Conservation (phyloP, 2,797 vertebrate genomes). For the Phoeniculus purpureus region DNA sequence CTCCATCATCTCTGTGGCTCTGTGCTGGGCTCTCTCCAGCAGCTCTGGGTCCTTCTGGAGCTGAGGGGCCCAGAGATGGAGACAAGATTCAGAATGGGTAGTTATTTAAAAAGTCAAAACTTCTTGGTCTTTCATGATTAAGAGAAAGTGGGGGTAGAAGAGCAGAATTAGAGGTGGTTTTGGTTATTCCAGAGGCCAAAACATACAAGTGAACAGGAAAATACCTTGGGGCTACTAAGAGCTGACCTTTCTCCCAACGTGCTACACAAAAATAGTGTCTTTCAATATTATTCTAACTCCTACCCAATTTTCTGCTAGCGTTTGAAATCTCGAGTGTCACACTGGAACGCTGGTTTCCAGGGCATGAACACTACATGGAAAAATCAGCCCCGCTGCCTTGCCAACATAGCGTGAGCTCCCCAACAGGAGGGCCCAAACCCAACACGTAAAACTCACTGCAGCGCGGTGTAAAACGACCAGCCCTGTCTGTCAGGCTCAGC, state of each 20-base stretch:
- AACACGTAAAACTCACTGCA: conserved; percentile 63
- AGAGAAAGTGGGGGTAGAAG: neutral
- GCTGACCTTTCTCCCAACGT: neutral
- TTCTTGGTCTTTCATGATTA: neutral
- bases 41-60: no score
- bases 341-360: conserved; percentile 47
- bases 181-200: neutral
- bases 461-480: conserved; percentile 39
- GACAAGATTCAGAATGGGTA: no score
- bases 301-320: conserved; percentile 46
- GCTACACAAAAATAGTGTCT: neutral
- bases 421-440: conserved; percentile 42
- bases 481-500: conserved; percentile 48
- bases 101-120: neutral
- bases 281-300: conserved; percentile 52
- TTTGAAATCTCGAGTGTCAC: conserved; percentile 48
- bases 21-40: no score
- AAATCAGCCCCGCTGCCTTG: conserved; percentile 19
- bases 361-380: conserved; percentile 60
- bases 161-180: neutral
- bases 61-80: no score
- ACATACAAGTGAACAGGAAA: neutral
- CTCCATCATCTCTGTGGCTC: no score
- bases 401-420: conserved; percentile 44
- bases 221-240: neutral